These are phyloP conservation scores for Merops nubicus DNA, from an alignment of 2,113 vertebrate genomes.

Conservation along the genomic window DNA sequence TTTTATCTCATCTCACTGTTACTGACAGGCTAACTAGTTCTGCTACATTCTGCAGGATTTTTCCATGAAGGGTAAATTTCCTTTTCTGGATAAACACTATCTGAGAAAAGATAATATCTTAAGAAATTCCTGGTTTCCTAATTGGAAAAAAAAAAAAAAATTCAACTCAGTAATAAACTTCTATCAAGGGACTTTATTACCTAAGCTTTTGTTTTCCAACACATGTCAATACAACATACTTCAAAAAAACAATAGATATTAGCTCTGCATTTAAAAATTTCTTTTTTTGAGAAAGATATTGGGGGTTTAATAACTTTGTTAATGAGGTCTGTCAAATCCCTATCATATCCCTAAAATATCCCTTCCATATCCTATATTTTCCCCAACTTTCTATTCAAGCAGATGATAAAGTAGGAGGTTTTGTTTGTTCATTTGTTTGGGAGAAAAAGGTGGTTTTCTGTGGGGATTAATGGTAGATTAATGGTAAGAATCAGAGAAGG, in stretches of 20 bases:
- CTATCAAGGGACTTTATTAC: not conserved
- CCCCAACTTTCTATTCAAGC: not conserved
- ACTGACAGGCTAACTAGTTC: not conserved
- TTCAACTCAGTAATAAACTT: not conserved
- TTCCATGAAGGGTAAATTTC: not conserved
- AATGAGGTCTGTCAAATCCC: not conserved
- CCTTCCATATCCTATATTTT: not conserved
- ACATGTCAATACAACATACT: not conserved
- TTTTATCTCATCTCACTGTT: not conserved
- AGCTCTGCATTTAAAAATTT: not conserved
- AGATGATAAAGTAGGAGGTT: not conserved
- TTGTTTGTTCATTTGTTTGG: not conserved
- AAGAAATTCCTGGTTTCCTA: not conserved
- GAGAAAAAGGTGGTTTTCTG: not conserved
- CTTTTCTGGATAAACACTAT: not conserved
- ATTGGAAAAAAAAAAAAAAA: not conserved
- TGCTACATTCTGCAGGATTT: not conserved
- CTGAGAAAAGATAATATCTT: not conserved
- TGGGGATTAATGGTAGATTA: not conserved
- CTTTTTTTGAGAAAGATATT: too few relatives aligned
- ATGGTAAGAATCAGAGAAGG: not conserved
- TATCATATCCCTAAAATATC: not conserved
- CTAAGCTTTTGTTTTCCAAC: not conserved
- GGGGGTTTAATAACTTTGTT: not conserved
- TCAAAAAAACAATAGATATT: not conserved